Percentiles rank a stretch among this genome's conserved stretches.
phyloP scores from a whole-genome alignment of 1,140 invertebrate genomes.

The Pogonomyrmex barbatus region DNA sequence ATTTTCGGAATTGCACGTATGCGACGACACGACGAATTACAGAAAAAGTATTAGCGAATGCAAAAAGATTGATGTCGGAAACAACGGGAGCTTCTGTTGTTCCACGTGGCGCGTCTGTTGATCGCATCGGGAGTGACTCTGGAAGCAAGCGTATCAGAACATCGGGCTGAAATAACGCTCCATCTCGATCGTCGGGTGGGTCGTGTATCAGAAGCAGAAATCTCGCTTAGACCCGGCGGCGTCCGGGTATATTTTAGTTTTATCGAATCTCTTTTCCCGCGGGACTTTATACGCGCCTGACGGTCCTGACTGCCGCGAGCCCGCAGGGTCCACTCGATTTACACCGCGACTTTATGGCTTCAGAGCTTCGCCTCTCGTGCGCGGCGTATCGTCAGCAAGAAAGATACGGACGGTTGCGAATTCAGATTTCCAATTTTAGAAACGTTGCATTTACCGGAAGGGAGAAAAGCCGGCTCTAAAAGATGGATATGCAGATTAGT shows the following conservation, averaged over 20 bases:
- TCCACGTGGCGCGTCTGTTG: no score
- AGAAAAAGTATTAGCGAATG: slow-evolving; percentile 28
- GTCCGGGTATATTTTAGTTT: slow-evolving; percentile 61
- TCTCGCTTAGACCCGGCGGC: slow-evolving; percentile 51
- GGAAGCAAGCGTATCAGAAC: slow-evolving; percentile 5
- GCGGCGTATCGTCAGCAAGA: slow-evolving; percentile 50
- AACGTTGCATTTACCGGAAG: not conserved
- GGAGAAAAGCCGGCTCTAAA: not conserved
- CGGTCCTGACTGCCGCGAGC: slow-evolving; percentile 44
- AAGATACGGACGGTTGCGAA: slow-evolving; percentile 24
- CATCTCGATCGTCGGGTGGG: not conserved
- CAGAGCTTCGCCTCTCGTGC: slow-evolving; percentile 37
- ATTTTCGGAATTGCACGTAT: not conserved
- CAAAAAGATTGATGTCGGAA: not conserved
- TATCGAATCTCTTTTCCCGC: slow-evolving; percentile 59
- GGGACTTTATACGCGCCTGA: slow-evolving; percentile 34
- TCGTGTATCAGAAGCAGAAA: slow-evolving; percentile 46
- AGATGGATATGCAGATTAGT: not conserved
- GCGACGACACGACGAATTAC: not conserved
- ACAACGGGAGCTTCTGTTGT: not conserved
- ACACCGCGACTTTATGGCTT: slow-evolving; percentile 67
- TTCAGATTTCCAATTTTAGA: slow-evolving; percentile 32
- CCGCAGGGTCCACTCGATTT: slow-evolving; percentile 68
- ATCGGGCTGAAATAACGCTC: slow-evolving; percentile 24
- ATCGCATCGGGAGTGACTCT: slow-evolving; percentile 3